These are phyloP conservation scores for Caenorhabditis inopinata DNA, from an alignment of 1,140 invertebrate genomes.

Conservation along the genomic window DNA sequence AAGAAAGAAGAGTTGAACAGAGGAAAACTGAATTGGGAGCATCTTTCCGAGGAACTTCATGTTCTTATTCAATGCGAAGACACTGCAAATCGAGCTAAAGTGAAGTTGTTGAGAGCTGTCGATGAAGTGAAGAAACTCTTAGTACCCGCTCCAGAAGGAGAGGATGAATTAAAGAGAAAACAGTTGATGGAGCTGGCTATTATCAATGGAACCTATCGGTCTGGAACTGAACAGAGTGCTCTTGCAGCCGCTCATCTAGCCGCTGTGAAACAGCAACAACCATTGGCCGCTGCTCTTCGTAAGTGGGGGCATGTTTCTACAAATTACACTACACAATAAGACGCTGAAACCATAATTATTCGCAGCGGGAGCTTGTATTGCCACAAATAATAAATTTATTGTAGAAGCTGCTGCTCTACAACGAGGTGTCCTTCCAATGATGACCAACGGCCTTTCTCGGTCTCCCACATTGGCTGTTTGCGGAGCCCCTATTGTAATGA, in stretches of 20 bases:
- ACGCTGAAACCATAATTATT: not conserved
- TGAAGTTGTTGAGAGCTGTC: conserved; percentile 89
- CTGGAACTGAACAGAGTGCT: conserved; percentile 27
- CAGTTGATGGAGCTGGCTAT: conserved; percentile 99
- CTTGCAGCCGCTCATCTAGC: conserved; percentile 43
- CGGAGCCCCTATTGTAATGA: conserved; percentile 49
- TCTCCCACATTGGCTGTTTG: conserved; percentile 43
- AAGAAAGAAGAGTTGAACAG: conserved; percentile 99
- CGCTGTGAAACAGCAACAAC: conserved; percentile 42
- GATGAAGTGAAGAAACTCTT: conserved; percentile 97
- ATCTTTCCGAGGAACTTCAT: conserved; percentile 96
- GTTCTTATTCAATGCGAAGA: conserved; percentile 98
- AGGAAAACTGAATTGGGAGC: conserved; percentile 99
- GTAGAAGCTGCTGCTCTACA: conserved; percentile 38
- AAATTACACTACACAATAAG: not conserved
- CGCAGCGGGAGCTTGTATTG: no score
- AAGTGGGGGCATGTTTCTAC: no score
- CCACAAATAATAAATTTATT: no score
- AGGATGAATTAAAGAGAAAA: conserved; percentile 98
- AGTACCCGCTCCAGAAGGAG: conserved; percentile 82
- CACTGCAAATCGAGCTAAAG: conserved; percentile 88
- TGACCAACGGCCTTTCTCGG: not conserved
- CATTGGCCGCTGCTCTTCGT: conserved; percentile 45
- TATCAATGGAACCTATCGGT: conserved; percentile 94
- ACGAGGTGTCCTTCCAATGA: conserved; percentile 1